phyloP scores from a whole-genome alignment of 2,113 vertebrate species.

The Tauraco erythrolophus region DNA sequence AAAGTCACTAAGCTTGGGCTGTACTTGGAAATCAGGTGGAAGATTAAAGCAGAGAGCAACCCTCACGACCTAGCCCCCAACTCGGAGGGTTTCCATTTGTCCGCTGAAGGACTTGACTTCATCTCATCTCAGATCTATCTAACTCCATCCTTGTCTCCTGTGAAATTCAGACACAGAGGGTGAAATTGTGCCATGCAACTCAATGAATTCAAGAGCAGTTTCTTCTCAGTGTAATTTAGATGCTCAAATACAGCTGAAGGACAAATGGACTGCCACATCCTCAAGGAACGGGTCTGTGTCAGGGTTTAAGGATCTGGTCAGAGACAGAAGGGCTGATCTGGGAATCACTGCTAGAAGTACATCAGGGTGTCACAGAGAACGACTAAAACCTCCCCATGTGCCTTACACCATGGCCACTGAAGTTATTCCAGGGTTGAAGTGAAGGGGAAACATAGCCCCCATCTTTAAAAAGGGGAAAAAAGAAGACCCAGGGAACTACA shows the following conservation, averaged over 20 bases:
- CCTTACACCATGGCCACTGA: neutral
- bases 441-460: no score
- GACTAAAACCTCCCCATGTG: neutral
- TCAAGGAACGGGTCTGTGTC: neutral
- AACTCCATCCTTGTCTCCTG: neutral
- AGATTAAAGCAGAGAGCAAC: neutral
- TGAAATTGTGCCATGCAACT: neutral
- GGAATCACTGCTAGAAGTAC: neutral
- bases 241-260: neutral
- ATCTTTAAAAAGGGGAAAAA: no score
- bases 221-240: neutral
- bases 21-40: neutral
- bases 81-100: neutral
- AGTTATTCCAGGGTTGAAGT: neutral
- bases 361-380: neutral
- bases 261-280: rapidly evolving
- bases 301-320: neutral
- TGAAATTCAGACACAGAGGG: neutral
- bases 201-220: neutral
- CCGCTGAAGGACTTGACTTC: neutral
- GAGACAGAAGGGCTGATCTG: neutral
- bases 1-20: neutral
- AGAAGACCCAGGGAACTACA: no score
- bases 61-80: neutral
- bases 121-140: neutral